Conservation (phyloP, 1,140 invertebrate genomes). For the Centruroides sculpturatus region DNA sequence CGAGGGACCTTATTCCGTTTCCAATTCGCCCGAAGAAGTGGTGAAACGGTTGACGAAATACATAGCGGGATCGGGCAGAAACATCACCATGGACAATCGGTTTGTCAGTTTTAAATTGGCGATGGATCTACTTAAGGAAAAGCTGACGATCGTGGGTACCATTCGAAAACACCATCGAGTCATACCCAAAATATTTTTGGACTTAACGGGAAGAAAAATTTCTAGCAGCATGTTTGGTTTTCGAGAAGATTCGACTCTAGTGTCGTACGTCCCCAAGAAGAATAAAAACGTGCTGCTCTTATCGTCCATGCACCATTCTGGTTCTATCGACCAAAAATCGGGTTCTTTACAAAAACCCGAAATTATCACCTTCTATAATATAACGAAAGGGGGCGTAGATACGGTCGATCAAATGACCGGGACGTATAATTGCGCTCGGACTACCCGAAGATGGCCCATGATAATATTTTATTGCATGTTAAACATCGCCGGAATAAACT, state of each 20-base stretch:
- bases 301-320: conserved; percentile 13
- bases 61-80: conserved; percentile 6
- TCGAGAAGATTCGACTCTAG: conserved; percentile 10
- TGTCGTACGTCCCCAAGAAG: conserved; percentile 18
- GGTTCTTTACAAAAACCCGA: conserved; percentile 24
- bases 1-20: conserved; percentile 6
- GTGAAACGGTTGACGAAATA: conserved; percentile 8
- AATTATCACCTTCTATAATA: conserved; percentile 30
- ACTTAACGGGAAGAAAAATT: background rate
- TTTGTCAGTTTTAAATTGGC: conserved; percentile 8
- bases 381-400: conserved; percentile 33
- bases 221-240: conserved; percentile 8
- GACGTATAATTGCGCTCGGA: conserved; percentile 23
- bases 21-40: conserved; percentile 3
- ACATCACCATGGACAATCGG: conserved; percentile 14
- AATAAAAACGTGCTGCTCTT: conserved; percentile 16
- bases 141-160: conserved; percentile 14
- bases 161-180: conserved; percentile 14
- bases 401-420: conserved; percentile 29
- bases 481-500: conserved; percentile 14
- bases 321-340: conserved; percentile 1
- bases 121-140: conserved; percentile 9
- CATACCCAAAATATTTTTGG: conserved; percentile 8
- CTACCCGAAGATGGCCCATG: conserved; percentile 29
- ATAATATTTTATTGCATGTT: conserved; percentile 13